Evolutionary conservation across 2,888 invertebrate genomes (phyloP), one percentile per base, ranked within the genome.

Genomic region (Chymomyza fuscimana): DNA sequence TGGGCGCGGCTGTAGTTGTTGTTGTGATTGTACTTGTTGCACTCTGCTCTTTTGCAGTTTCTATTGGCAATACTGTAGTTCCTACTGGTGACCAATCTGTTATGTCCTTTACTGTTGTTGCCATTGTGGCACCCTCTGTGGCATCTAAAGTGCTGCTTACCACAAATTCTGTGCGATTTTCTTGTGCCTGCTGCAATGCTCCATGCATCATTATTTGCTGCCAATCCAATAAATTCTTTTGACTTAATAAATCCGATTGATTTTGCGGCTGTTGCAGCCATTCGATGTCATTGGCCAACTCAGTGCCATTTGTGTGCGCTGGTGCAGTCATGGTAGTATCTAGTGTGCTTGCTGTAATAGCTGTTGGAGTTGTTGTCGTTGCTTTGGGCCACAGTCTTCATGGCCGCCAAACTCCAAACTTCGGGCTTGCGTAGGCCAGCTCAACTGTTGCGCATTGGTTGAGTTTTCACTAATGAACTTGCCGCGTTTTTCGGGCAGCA

Each of bases 381-480:
- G 40, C 54, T 5, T 46, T 59, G 0, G 88, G 89, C 63, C 63
- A 89, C 83, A 51, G 83, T 73, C 83, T 91, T 91, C 87, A 91
- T 86, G 10, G 87, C 84, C 0, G 89, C 90, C 65, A 92, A 74
- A 40, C 89, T 89, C 91, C 91, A 92, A 0, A 85, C 90, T 46
- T 91, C 91, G 0, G 0, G 90, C 88, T 16, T 77, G 81, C 70
- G 90, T 89, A 40, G 92, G 91, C 60, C 91, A 69, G 29, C 80
- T 83, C 56, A 91, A 71, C 68, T 90, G 88, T 32, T 90, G 89
- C 12, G 87, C 81, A 77, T 89, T 90, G 46, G 89, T 90, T 15
- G 89, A 87, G 68, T 89, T 91, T 16, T 89, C 89, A 63, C 77
- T 88, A 6, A 91, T 88, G 63, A 87, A 91, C 80, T 92, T 91